Evolutionary conservation across 2,888 invertebrate genomes (phyloP).

Genomic region (Plebejus melissa): DNA sequence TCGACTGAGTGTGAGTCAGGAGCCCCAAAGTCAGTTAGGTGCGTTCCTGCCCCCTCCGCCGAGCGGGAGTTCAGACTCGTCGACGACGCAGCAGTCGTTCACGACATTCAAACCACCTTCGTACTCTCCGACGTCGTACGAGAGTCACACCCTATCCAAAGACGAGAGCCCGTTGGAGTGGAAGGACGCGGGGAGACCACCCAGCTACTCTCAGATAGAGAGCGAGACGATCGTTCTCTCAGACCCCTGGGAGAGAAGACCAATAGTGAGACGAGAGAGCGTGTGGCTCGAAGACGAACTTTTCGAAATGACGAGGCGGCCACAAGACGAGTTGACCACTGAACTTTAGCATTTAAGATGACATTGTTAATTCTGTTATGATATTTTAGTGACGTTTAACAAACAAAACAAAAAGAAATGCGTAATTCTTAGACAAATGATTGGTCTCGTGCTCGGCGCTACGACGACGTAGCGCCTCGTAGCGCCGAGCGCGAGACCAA

Average conservation of each 20-base stretch:
- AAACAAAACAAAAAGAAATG: background rate
- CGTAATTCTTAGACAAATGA: background rate
- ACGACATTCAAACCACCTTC: slow-evolving; percentile 75
- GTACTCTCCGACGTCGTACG: slow-evolving; percentile 74
- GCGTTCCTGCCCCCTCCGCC: slow-evolving; percentile 85
- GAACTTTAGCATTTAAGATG: slow-evolving; percentile 79
- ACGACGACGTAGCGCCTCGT: too few species aligned
- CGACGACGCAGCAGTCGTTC: slow-evolving; percentile 68
- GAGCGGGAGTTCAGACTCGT: slow-evolving; percentile 64
- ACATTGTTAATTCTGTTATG: background rate
- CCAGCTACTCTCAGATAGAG: slow-evolving; percentile 72
- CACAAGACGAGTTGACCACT: slow-evolving; percentile 93
- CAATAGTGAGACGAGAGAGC: slow-evolving; percentile 74
- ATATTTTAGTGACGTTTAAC: background rate
- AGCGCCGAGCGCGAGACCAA: too few species aligned
- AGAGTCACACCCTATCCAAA: slow-evolving; percentile 64
- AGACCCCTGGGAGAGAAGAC: slow-evolving; percentile 72
- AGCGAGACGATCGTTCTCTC: slow-evolving; percentile 66
- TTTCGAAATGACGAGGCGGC: slow-evolving; percentile 89
- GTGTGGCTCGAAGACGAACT: slow-evolving; percentile 89
- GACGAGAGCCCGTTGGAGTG: slow-evolving; percentile 72
- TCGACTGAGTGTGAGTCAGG: slow-evolving; percentile 70
- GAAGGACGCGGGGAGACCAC: slow-evolving; percentile 75
- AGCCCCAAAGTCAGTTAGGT: slow-evolving; percentile 86
- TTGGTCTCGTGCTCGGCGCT: too few species aligned